phyloP scores from a whole-genome alignment of 2,888 invertebrate genomes.

The Melanotus villosus region DNA sequence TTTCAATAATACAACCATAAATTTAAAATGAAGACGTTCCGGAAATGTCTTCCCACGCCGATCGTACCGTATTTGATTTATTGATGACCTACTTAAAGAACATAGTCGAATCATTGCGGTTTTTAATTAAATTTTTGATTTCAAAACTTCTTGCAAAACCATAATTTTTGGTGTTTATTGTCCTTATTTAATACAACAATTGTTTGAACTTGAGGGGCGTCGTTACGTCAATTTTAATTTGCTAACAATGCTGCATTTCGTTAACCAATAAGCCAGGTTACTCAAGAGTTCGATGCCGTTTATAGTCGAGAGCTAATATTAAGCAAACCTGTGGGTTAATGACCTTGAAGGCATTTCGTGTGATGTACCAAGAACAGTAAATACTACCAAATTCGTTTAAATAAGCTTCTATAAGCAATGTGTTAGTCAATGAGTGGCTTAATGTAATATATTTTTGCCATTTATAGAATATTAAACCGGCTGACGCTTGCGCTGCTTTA shows the following conservation, averaged over 20 bases:
- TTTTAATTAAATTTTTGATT: constrained; percentile 3
- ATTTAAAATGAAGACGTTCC: not conserved
- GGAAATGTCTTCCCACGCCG: not conserved
- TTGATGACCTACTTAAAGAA: constrained; percentile 8
- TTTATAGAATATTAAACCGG: not conserved
- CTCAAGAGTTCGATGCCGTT: constrained; percentile 23
- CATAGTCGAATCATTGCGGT: not conserved
- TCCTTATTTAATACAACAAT: not conserved
- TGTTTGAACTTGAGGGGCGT: constrained; percentile 8
- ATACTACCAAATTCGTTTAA: constrained; percentile 2
- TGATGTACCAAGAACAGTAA: not conserved
- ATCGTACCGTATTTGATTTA: not conserved
- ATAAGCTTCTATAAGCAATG: too few relatives aligned
- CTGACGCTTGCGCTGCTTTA: not conserved
- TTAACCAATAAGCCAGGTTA: constrained; percentile 15
- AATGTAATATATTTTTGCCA: not conserved
- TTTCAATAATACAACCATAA: too few relatives aligned
- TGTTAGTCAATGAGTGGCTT: too few relatives aligned
- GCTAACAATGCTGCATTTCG: not conserved
- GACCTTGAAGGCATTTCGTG: constrained; percentile 22
- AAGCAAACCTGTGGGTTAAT: constrained; percentile 30
- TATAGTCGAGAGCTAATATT: constrained; percentile 24
- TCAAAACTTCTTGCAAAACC: constrained; percentile 2
- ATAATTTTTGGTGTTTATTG: not conserved
- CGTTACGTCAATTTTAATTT: constrained; percentile 16